These are phyloP conservation scores for Epinephelus coioides DNA, from an alignment of 2,797 vertebrate species.

Conservation along the genomic window DNA sequence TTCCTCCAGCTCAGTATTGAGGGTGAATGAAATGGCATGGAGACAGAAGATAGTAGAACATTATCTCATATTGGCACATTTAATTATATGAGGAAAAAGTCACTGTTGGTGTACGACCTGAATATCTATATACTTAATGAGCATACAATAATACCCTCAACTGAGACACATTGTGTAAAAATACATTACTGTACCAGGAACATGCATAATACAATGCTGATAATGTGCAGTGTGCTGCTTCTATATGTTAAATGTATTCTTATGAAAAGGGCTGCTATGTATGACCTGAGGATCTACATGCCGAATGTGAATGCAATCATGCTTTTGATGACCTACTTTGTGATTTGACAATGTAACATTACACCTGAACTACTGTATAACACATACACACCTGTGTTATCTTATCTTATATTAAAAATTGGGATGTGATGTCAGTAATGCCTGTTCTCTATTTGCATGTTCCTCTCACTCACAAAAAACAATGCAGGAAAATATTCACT, in stretches of 20 bases:
- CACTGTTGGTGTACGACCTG: conserved; percentile 53
- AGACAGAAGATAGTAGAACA: conserved; percentile 69
- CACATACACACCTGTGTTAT: conserved; percentile 1
- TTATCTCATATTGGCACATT: conserved; percentile 72
- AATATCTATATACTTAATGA: conserved; percentile 64
- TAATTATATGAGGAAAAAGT: conserved; percentile 63
- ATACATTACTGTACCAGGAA: conserved; percentile 16
- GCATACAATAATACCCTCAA: conserved; percentile 52
- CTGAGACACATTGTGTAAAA: conserved; percentile 38
- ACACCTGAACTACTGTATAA: conserved; percentile 1
- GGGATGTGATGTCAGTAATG: conserved; percentile 32
- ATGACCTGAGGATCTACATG: conserved; percentile 43
- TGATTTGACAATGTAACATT: too few species aligned
- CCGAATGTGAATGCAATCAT: conserved; percentile 40
- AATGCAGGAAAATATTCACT: conserved; percentile 30
- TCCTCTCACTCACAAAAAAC: conserved; percentile 9
- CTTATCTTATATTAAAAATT: conserved; percentile 18
- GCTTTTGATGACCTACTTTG: conserved; percentile 18
- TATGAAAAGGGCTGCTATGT: conserved; percentile 11
- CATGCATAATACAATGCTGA: conserved; percentile 4
- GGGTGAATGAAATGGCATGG: conserved; percentile 57
- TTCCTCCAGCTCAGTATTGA: conserved; percentile 46
- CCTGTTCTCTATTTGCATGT: conserved; percentile 24
- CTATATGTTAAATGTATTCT: conserved; percentile 22
- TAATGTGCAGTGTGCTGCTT: conserved; percentile 2